Evolutionary conservation across 2,113 vertebrate genomes (phyloP).

Genomic region (Antechinus flavipes): DNA sequence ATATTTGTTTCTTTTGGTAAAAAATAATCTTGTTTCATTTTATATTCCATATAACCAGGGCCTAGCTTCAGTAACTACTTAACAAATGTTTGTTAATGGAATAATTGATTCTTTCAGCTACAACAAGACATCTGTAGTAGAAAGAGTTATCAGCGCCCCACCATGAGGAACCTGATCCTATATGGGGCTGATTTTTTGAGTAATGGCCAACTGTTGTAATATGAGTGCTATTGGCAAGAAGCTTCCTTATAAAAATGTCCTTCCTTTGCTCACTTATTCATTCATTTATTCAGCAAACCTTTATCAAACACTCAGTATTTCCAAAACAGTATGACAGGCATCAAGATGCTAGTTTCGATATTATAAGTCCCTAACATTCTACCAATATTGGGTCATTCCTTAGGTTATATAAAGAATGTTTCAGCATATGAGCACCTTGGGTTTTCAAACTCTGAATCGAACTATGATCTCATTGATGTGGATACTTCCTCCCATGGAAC

Average conservation of each 20-base stretch:
- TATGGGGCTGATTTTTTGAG: background rate
- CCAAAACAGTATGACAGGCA: background rate
- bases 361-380: constrained; percentile 25
- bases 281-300: background rate
- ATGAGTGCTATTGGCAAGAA: background rate
- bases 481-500: background rate
- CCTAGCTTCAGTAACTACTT: background rate
- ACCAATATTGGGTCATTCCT: constrained; percentile 6
- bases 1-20: too few species aligned
- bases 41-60: background rate
- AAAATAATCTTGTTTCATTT: background rate
- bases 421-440: constrained; percentile 18
- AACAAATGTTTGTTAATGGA: background rate
- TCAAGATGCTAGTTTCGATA: background rate
- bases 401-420: background rate
- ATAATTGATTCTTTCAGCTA: background rate
- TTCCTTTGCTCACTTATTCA: background rate
- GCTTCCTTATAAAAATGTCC: background rate
- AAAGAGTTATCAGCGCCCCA: background rate
- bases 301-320: background rate
- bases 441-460: background rate
- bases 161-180: background rate
- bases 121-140: background rate
- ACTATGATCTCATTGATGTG: background rate
- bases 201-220: background rate